Percentiles rank a stretch among this genome's conserved stretches.
phyloP scores from a whole-genome alignment of 2,888 invertebrate genomes.

The Scaptomyza cyrtandrae region DNA sequence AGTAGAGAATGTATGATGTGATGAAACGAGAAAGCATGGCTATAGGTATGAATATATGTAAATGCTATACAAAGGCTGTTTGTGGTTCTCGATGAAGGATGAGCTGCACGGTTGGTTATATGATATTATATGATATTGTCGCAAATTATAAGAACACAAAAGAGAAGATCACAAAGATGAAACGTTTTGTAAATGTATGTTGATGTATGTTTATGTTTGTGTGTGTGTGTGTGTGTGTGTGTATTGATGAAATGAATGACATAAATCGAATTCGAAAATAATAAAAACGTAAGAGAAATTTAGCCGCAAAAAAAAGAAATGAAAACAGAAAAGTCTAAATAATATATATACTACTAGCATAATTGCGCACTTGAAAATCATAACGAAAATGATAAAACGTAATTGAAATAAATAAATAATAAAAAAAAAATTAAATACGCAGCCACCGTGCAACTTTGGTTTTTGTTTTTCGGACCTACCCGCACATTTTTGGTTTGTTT shows the following conservation, averaged over 20 bases:
- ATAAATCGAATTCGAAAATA: constrained; percentile 73
- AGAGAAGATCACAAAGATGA: constrained; percentile 55
- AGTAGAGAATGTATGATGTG: constrained; percentile 16
- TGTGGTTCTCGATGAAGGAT: constrained; percentile 33
- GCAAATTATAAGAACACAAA: constrained; percentile 51
- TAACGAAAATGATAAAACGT: constrained; percentile 37
- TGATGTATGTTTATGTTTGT: constrained; percentile 35
- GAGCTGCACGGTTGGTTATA: constrained; percentile 59
- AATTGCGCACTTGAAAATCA: constrained; percentile 45
- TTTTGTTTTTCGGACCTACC: constrained; percentile 62
- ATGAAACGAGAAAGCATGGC: constrained; percentile 26
- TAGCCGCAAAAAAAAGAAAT: constrained; percentile 39
- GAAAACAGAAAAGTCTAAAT: constrained; percentile 32
- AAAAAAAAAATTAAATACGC: constrained; percentile 57
- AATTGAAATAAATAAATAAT: constrained; percentile 28
- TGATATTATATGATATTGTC: constrained; percentile 46
- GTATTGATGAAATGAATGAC: constrained; percentile 46
- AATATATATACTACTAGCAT: constrained; percentile 18
- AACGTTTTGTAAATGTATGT: constrained; percentile 23
- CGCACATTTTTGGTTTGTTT: constrained; percentile 48
- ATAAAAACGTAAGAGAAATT: constrained; percentile 61
- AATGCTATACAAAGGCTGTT: constrained; percentile 11
- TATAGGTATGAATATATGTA: constrained; percentile 8
- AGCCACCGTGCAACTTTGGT: constrained; percentile 83
- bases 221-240: constrained; percentile 7